These are phyloP conservation scores for Typhlomys cinereus DNA, from an alignment of 2,113 vertebrate species.

Conservation along the genomic window DNA sequence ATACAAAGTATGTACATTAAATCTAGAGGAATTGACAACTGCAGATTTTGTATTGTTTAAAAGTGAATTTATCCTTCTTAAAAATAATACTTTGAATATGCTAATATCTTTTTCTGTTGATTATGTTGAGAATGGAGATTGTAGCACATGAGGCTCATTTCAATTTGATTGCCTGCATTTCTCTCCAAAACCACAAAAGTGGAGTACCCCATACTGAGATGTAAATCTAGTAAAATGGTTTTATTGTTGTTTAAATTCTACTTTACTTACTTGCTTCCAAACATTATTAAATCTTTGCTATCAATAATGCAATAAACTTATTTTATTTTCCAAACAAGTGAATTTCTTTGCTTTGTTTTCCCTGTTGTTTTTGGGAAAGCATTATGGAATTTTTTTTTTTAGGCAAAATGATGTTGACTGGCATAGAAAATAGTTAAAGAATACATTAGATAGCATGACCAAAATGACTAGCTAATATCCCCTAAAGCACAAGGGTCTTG, in stretches of 20 bases:
- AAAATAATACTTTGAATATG: no score
- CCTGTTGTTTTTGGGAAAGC: slow-evolving; percentile 47
- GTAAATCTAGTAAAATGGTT: neutral
- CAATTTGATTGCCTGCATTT: neutral
- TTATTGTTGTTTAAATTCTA: neutral
- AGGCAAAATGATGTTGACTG: slow-evolving; percentile 27
- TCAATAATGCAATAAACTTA: neutral
- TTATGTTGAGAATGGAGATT: neutral
- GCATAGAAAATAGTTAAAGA: slow-evolving; percentile 79
- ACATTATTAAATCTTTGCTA: neutral
- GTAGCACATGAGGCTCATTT: neutral
- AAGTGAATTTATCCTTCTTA: neutral
- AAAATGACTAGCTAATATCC: slow-evolving; percentile 65
- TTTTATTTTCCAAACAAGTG: neutral
- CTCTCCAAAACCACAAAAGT: neutral
- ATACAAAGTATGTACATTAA: neutral
- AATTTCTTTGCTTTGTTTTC: neutral
- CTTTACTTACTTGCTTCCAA: slow-evolving; percentile 44
- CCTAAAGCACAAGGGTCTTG: slow-evolving; percentile 69
- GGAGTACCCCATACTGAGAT: neutral
- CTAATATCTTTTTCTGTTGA: neutral
- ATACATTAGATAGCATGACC: slow-evolving; percentile 73
- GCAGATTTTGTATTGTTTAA: neutral
- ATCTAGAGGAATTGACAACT: neutral
- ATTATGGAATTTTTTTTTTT: slow-evolving; percentile 49